Evolutionary conservation across 1,140 invertebrate species (phyloP).

Genomic region (Campoletis sonorensis): DNA sequence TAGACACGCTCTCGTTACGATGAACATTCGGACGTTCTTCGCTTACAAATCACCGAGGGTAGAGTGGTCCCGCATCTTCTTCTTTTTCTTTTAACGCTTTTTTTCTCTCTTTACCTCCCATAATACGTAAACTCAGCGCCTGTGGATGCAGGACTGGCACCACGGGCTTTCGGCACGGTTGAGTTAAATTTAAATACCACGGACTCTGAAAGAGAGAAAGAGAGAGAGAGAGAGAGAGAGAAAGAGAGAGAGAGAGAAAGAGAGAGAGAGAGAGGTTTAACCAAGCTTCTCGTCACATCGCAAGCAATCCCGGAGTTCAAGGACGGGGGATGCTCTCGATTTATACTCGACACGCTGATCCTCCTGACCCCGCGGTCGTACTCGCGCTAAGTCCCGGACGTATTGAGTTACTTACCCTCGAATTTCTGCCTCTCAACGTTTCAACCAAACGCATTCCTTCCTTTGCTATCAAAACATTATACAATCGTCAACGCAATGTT

Average conservation of each 20-base stretch:
- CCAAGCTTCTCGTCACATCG: conserved; percentile 36
- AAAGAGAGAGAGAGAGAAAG: conserved; percentile 22
- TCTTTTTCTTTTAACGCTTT: conserved; percentile 5
- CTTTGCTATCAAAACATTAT: neutral
- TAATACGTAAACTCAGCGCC: neutral
- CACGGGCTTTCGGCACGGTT: conserved; percentile 57
- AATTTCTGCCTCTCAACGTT: conserved; percentile 30
- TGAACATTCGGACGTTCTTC: conserved; percentile 29
- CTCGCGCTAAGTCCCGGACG: conserved; percentile 32
- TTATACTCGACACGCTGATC: conserved; percentile 56
- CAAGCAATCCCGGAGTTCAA: conserved; percentile 57
- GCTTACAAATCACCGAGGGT: conserved; percentile 23
- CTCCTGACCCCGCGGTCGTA: conserved; percentile 48
- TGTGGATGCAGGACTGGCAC: neutral
- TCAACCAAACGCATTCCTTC: conserved; percentile 16
- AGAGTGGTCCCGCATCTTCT: conserved; percentile 14
- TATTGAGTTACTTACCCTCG: conserved; percentile 49
- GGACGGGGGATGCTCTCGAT: conserved; percentile 55
- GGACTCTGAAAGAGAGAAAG: conserved; percentile 36
- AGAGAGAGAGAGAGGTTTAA: conserved; percentile 22
- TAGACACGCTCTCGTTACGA: conserved; percentile 16
- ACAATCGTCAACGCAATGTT: neutral
- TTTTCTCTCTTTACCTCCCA: neutral
- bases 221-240: conserved; percentile 2
- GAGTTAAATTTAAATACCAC: conserved; percentile 56